phyloP scores from a whole-genome alignment of 53 echinoderm and acorn worm genomes.

The Actinopyga echinites region DNA sequence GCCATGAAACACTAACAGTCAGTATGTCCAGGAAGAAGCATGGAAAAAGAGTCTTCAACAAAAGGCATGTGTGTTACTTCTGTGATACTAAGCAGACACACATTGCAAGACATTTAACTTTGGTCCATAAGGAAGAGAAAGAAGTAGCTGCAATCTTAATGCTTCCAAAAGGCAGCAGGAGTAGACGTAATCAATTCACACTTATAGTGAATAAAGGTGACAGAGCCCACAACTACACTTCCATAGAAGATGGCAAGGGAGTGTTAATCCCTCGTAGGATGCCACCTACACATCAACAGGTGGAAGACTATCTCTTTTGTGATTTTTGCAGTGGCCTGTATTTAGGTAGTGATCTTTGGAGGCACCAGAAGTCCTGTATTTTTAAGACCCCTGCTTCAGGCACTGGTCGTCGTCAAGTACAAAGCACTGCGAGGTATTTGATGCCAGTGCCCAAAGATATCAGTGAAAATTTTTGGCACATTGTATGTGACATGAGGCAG shows the following conservation, averaged over 20 bases:
- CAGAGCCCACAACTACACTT: too few species aligned
- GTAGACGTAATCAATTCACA: too few species aligned
- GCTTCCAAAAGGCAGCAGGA: too few species aligned
- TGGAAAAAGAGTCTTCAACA: too few species aligned
- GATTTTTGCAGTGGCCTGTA: constrained; percentile 18
- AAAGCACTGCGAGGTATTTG: constrained; percentile 9
- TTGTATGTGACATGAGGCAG: constrained; percentile 30
- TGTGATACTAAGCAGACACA: too few species aligned
- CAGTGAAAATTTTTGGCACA: constrained; percentile 1
- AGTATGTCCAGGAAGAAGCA: too few species aligned
- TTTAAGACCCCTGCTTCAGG: neutral
- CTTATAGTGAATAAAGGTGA: too few species aligned
- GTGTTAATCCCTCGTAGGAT: neutral
- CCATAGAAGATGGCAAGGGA: neutral
- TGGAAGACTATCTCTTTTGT: constrained; percentile 18
- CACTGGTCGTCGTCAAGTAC: neutral
- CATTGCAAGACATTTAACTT: too few species aligned
- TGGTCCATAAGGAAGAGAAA: too few species aligned
- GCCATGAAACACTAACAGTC: too few species aligned
- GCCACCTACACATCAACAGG: neutral
- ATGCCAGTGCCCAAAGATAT: constrained; percentile 15
- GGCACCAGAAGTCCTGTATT: neutral
- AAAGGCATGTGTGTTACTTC: too few species aligned
- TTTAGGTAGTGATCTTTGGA: neutral
- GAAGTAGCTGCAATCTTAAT: too few species aligned